phyloP scores from a whole-genome alignment of 2,888 invertebrate species.

The Vannuccia rotundouncinata region DNA sequence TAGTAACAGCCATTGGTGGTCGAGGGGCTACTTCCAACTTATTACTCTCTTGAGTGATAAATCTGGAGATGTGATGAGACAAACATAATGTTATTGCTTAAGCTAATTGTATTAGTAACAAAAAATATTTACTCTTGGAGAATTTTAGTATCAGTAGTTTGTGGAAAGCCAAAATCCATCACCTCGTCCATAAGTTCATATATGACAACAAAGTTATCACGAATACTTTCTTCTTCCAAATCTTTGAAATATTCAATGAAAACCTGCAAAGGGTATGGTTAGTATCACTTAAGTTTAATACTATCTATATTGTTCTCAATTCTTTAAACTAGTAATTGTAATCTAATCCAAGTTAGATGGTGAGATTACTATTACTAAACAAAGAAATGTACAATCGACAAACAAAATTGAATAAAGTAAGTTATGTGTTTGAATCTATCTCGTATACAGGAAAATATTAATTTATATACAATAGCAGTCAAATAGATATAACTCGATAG shows the following conservation, averaged over 20 bases:
- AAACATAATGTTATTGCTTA: background rate
- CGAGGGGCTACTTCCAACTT: conserved; percentile 90
- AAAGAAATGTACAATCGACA: too few relatives aligned
- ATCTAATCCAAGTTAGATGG: too few relatives aligned
- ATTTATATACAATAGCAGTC: too few relatives aligned
- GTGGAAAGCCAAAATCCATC: conserved; percentile 94
- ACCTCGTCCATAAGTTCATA: conserved; percentile 93
- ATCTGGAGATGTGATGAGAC: conserved; percentile 58
- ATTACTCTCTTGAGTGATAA: conserved; percentile 95
- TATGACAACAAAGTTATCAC: conserved; percentile 96
- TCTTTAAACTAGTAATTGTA: too few relatives aligned
- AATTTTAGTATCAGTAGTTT: conserved; percentile 95
- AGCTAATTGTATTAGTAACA: background rate
- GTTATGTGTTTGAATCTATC: too few relatives aligned
- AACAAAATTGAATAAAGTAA: too few relatives aligned
- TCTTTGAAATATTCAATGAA: conserved; percentile 97
- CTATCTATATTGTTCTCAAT: background rate
- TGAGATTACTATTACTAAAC: too few relatives aligned
- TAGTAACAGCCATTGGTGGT: conserved; percentile 97
- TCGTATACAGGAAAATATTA: too few relatives aligned
- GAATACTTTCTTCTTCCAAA: conserved; percentile 91
- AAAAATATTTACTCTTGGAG: conserved; percentile 66
- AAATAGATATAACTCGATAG: too few relatives aligned
- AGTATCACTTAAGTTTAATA: too few relatives aligned
- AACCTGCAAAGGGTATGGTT: conserved; percentile 49